Evolutionary conservation across 1,140 invertebrate genomes (phyloP).

Genomic region (Lineus longissimus): DNA sequence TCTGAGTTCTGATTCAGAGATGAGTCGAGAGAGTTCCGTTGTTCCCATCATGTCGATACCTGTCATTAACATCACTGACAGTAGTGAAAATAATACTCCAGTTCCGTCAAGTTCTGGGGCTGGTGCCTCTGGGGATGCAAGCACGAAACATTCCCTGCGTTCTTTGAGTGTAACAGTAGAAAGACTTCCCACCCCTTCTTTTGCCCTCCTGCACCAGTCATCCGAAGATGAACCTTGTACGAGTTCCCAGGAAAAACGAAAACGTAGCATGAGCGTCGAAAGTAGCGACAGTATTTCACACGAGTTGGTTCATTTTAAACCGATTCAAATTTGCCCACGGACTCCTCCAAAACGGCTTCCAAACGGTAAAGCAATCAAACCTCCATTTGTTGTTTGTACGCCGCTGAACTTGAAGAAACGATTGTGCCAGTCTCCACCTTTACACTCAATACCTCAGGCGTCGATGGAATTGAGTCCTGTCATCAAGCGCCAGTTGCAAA

Average conservation of each 20-base stretch:
- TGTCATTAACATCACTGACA: too few species aligned
- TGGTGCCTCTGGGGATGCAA: background rate
- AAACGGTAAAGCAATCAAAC: slow-evolving; percentile 29
- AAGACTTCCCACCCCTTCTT: slow-evolving; percentile 7
- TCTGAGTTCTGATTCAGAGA: too few species aligned
- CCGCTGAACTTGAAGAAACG: slow-evolving; percentile 27
- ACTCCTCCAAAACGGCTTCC: slow-evolving; percentile 35
- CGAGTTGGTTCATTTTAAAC: slow-evolving; percentile 40
- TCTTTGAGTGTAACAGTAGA: slow-evolving; percentile 2
- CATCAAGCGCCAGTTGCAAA: slow-evolving; percentile 26
- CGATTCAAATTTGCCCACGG: slow-evolving; percentile 34
- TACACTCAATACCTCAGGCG: slow-evolving; percentile 14
- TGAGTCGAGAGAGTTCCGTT: too few species aligned
- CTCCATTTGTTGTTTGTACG: slow-evolving; percentile 30
- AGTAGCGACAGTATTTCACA: slow-evolving; percentile 38
- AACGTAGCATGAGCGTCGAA: slow-evolving; percentile 19
- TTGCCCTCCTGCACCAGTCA: background rate
- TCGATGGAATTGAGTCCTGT: slow-evolving; percentile 32
- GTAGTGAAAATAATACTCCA: background rate
- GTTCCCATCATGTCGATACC: too few species aligned
- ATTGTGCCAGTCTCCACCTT: slow-evolving; percentile 15
- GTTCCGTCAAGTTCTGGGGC: background rate
- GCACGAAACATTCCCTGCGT: background rate
- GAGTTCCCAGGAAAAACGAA: background rate
- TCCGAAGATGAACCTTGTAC: background rate